These are phyloP conservation scores for Pagrus major DNA, from an alignment of 2,113 vertebrate species.

Conservation along the genomic window DNA sequence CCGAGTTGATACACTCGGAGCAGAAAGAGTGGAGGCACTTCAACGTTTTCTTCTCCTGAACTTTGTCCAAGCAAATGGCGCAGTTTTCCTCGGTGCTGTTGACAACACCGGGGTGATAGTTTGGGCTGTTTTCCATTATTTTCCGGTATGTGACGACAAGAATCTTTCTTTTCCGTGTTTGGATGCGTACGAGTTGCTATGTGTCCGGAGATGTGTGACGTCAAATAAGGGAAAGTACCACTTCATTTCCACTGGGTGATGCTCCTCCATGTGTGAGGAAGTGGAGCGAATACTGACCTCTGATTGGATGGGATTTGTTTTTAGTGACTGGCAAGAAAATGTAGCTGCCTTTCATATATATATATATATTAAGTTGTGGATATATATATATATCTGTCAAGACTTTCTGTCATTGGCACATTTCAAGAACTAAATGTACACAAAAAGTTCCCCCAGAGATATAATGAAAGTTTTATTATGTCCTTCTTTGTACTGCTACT, in stretches of 20 bases:
- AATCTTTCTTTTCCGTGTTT: not conserved
- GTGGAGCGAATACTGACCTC: not conserved
- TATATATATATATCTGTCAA: not conserved
- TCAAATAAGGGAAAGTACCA: not conserved
- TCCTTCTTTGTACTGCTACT: not conserved
- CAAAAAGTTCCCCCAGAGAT: too few relatives aligned
- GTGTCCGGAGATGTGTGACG: not conserved
- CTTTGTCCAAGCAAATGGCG: conserved; percentile 48
- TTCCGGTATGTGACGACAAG: not conserved
- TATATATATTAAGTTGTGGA: too few relatives aligned
- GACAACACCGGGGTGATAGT: not conserved
- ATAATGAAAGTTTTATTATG: too few relatives aligned
- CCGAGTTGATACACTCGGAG: conserved; percentile 57
- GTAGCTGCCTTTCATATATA: too few relatives aligned
- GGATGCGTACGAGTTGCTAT: not conserved
- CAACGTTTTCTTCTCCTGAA: conserved; percentile 50
- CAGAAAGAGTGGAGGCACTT: conserved; percentile 69
- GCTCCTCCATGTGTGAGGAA: not conserved
- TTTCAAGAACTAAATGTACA: not conserved
- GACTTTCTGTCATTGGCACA: too few relatives aligned
- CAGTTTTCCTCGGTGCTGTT: conserved; percentile 37
- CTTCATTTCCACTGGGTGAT: not conserved
- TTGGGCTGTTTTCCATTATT: not conserved
- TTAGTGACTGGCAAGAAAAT: not conserved
- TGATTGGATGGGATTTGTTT: not conserved